Base-by-base conservation (phyloP, 1,140 invertebrate species). In the Pseudomyrmex gracilis region DNA sequence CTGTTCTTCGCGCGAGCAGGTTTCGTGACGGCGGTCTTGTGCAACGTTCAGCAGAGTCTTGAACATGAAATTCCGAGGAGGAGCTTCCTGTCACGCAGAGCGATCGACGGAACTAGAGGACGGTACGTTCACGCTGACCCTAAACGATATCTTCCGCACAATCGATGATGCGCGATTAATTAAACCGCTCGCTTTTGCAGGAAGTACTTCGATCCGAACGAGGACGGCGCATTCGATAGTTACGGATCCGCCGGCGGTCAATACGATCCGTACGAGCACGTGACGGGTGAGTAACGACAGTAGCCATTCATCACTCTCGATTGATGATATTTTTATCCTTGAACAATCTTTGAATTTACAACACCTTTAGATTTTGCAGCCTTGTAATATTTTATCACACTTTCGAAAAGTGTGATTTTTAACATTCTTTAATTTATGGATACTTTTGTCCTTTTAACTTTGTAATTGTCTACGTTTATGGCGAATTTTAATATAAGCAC, bases 71-170 rank as follows among this genome's bases (percentile, higher is more conserved):
- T 90, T 85, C 89, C 89, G 63, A 90, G 87, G 86, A 91, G 89
- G 73, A 94, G 91, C 70, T 90, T 90, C 71, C 89, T 93, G 80
- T 89, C 91, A 73, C 92, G 93, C 85, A 91, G 93, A 88, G 93
- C 92, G 58, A 93, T 94, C 87, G 93, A 94, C 85, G 93, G 93
- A 76, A 93, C 90, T 63, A 92, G 93, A 87, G 93, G 93, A 86
- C 94, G 92, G 93, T 94, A 85, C 34, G 71, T 73, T 74, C 20
- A 0, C 49, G 9, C 22, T 22, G 20, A 1, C 34, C 34, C 9
- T 24, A 85, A 55, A 68, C 20, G 9, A 12, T n/a, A 76, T 17
- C 24, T 73, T 73, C 53, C 60, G 76, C 73, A 58, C 7, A 5
- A 20, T 12, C 24, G 17, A 71, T 24, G 43, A 53, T 13, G 49